These are phyloP conservation scores for Cydia pomonella DNA, from an alignment of 1,140 invertebrate species.

Conservation along the genomic window DNA sequence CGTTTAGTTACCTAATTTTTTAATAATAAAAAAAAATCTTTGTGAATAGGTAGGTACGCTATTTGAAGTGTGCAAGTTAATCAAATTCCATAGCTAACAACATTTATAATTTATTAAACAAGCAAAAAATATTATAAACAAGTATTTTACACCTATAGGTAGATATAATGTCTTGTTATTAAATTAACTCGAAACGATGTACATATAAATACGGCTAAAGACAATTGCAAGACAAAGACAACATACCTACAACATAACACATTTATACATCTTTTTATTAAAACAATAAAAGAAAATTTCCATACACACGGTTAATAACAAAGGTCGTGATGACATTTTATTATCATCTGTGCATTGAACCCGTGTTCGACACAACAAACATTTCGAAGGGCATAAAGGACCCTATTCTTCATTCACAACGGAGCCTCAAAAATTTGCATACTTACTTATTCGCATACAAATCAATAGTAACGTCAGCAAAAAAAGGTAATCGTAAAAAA, in stretches of 20 bases:
- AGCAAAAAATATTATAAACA: no score
- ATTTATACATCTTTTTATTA: background rate
- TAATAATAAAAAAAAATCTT: no score
- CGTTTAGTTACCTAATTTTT: no score
- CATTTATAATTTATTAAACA: no score
- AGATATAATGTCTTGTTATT: background rate
- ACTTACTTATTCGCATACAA: conserved; percentile 37
- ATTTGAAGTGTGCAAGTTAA: no score
- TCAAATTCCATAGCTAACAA: no score
- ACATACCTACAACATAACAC: background rate
- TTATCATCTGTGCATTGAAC: conserved; percentile 18
- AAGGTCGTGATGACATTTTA: conserved; percentile 27
- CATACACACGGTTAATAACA: conserved; percentile 12
- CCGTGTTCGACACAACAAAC: conserved; percentile 17
- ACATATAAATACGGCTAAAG: background rate
- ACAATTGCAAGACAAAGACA: background rate
- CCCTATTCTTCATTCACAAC: conserved; percentile 15
- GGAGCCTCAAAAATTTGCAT: conserved; percentile 37
- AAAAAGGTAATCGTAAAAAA: conserved; percentile 26
- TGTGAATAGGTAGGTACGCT: no score
- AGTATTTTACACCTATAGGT: no score
- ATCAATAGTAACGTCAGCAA: conserved; percentile 39
- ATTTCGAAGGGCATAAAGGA: conserved; percentile 25
- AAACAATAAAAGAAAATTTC: background rate
- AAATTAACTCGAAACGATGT: background rate